Conservation (phyloP, 2,113 vertebrate species). For the Aptenodytes forsteri region DNA sequence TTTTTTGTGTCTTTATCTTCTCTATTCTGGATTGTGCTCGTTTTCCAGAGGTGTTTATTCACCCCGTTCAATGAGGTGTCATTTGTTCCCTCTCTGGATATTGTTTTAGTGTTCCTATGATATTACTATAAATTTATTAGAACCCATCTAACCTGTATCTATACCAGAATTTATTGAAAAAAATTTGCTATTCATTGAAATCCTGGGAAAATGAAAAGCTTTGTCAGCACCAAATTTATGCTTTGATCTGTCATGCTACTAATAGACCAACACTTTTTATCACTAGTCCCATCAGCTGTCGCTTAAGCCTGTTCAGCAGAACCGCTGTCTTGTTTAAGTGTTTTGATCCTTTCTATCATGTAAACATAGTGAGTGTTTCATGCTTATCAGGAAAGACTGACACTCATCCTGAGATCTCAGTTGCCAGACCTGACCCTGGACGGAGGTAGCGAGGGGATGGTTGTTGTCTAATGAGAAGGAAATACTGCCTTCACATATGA, state of each 20-base stretch:
- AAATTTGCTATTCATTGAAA: background rate
- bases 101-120: background rate
- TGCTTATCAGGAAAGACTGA: background rate
- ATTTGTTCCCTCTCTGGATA: background rate
- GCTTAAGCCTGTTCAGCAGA: background rate
- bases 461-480: background rate
- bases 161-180: background rate
- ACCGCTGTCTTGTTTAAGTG: background rate
- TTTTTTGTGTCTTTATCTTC: background rate
- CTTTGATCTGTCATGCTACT: background rate
- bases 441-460: background rate
- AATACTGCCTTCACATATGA: background rate
- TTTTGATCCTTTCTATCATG: background rate
- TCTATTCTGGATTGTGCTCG: background rate
- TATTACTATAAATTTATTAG: background rate
- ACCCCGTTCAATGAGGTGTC: accelerated
- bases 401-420: background rate
- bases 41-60: background rate
- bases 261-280: background rate
- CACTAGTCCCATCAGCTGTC: background rate
- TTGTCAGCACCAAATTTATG: background rate
- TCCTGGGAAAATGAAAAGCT: background rate
- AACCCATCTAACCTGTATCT: background rate
- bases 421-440: background rate
- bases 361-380: background rate